Conservation (phyloP, 2,888 invertebrate species). For the Carpatolechia fugitivella region DNA sequence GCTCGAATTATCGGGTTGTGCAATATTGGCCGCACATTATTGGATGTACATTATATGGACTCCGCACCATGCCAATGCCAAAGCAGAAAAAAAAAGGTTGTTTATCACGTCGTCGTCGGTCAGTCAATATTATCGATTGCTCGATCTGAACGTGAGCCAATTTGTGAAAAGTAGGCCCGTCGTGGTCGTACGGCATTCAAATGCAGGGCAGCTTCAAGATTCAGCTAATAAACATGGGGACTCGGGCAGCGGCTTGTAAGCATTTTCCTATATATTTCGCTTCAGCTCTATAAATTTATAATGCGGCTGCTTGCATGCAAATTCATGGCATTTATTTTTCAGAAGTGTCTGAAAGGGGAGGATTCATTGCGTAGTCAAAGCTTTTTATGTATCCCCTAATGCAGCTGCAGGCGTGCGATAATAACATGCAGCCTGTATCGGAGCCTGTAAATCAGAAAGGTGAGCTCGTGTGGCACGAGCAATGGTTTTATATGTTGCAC, state of each 20-base stretch:
- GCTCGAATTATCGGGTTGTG: too few relatives aligned
- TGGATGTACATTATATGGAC: too few relatives aligned
- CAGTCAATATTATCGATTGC: too few relatives aligned
- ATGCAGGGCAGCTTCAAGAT: constrained; percentile 85
- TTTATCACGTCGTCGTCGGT: too few relatives aligned
- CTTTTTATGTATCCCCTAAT: constrained; percentile 70
- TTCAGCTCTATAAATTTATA: constrained; percentile 26
- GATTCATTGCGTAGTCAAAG: constrained; percentile 65
- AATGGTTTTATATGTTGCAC: constrained; percentile 35
- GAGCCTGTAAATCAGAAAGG: constrained; percentile 71
- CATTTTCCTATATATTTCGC: constrained; percentile 27
- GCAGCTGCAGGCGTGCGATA: constrained; percentile 57
- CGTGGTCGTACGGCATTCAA: constrained; percentile 53
- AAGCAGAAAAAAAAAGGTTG: too few relatives aligned
- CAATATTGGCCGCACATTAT: too few relatives aligned
- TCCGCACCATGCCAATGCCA: too few relatives aligned
- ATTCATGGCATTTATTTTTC: constrained; percentile 73
- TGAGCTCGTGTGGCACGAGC: constrained; percentile 60
- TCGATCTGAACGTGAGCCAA: constrained; percentile 35
- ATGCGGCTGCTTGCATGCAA: constrained; percentile 58
- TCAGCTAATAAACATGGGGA: constrained; percentile 91
- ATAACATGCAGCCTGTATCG: constrained; percentile 60
- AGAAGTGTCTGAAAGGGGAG: constrained; percentile 56
- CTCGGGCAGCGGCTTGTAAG: constrained; percentile 96
- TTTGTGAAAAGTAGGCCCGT: constrained; percentile 34